Conservation (phyloP, 1,140 invertebrate species). For the Eulimnadia texana region DNA sequence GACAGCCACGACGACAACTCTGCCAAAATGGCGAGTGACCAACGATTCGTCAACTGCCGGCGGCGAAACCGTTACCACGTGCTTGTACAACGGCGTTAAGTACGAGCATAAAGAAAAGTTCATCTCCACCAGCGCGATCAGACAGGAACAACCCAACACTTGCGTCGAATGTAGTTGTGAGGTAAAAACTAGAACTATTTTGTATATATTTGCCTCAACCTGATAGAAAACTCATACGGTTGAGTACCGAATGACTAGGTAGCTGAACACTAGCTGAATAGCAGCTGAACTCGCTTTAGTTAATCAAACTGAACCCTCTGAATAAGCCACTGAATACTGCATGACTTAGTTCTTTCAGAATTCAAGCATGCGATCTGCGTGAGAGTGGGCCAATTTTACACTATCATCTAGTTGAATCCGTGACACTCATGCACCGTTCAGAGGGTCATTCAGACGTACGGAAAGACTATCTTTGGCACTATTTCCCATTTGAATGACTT, state of each 20-base stretch:
- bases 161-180: slow-evolving; percentile 17
- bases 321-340: too few species aligned
- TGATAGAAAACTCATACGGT: not conserved
- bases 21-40: not conserved
- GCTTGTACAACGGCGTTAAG: slow-evolving; percentile 15
- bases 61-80: slow-evolving; percentile 9
- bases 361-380: too few species aligned
- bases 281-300: too few species aligned
- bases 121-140: slow-evolving; percentile 10
- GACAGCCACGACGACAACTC: slow-evolving; percentile 1
- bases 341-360: too few species aligned
- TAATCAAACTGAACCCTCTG: too few species aligned
- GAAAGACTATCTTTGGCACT: too few species aligned
- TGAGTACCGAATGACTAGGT: not conserved
- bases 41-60: not conserved
- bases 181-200: slow-evolving; percentile 4
- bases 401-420: too few species aligned
- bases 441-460: too few species aligned
- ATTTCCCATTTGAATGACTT: too few species aligned
- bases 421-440: too few species aligned
- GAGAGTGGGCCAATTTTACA: too few species aligned
- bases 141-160: slow-evolving; percentile 12
- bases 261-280: too few species aligned
- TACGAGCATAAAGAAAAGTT: slow-evolving; percentile 17
- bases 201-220: not conserved